Evolutionary conservation across 2,888 invertebrate genomes (phyloP).

Genomic region (Perithous albicinctus): DNA sequence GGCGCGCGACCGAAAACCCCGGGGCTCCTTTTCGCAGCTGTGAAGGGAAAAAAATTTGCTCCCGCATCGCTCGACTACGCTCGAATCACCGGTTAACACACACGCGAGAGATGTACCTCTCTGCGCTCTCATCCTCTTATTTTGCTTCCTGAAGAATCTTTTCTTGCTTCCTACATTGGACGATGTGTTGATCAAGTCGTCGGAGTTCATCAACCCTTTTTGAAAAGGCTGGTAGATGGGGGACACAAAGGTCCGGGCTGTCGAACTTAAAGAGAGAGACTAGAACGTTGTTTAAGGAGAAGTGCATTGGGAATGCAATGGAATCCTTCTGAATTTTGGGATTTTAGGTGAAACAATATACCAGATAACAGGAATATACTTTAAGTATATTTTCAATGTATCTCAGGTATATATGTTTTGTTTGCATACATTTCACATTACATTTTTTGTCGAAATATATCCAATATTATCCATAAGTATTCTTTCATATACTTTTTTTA

Average conservation of each 20-base stretch:
- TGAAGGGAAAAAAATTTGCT: slow-evolving; percentile 50
- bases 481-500: too few relatives aligned
- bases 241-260: not conserved
- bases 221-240: not conserved
- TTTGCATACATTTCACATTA: too few relatives aligned
- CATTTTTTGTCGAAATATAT: too few relatives aligned
- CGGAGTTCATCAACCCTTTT: slow-evolving; percentile 32
- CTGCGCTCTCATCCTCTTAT: slow-evolving; percentile 14
- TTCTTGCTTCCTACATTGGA: slow-evolving; percentile 7
- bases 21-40: slow-evolving; percentile 65
- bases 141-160: not conserved
- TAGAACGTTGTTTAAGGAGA: too few relatives aligned
- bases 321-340: too few relatives aligned
- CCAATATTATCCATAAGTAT: too few relatives aligned
- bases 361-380: too few relatives aligned
- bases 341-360: too few relatives aligned
- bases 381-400: too few relatives aligned
- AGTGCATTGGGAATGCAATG: too few relatives aligned
- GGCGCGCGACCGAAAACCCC: slow-evolving; percentile 51
- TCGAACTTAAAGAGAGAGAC: not conserved
- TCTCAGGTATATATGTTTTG: too few relatives aligned
- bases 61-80: slow-evolving; percentile 32
- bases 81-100: slow-evolving; percentile 51
- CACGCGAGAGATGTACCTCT: slow-evolving; percentile 47
- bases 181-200: slow-evolving; percentile 13